Evolutionary conservation across 2,797 vertebrate species (phyloP), one percentile per base, ranked within the genome.

Genomic region (Macroramphosus scolopax): DNA sequence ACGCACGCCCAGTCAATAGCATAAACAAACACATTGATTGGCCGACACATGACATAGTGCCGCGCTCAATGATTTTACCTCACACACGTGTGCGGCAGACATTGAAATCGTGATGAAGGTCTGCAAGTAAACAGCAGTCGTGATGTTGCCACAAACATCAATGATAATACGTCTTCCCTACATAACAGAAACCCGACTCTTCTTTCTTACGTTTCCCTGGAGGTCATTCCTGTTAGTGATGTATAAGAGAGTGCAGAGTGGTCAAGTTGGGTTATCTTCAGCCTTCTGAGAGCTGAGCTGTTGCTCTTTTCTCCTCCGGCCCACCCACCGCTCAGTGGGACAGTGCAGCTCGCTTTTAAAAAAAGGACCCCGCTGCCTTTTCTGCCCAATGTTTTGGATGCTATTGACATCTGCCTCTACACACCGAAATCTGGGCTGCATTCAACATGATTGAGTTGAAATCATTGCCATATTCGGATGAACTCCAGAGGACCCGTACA

Each of bases 381-480:
- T 60, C 22, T 49, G 51, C 33, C 28, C 37, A 18, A 15, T 57
- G 36, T 79, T 79, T 77, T 56, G 61, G 61, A 75, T 57, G 52
- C 45, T 42, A 64, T 58, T 56, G 64, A 78, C 78, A 83, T 85
- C 78, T 78, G 72, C 61, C 56, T 70, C 53, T 51, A 63, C 62
- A 73, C 65, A 68, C 54, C 42, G 80, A 78, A 82, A 83, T 67
- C 68, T 48, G 35, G 24, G 52, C 39, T 46, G 50, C 77, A 71
- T 83, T 81, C 47, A 62, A 69, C 38, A 66, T 72, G 80, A 81
- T 70, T 81, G 52, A 66, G 59, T 49, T 75, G 24, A 72, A 75
- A 77, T 79, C 37, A 61, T 66, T 57, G 58, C 6, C 53, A 77
- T 70, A 78, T 71, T 63, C 48, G 70, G 75, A 66, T 77, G 46